Base-by-base conservation (phyloP, 1,140 invertebrate species). In the Apocrypta bakeri region DNA sequence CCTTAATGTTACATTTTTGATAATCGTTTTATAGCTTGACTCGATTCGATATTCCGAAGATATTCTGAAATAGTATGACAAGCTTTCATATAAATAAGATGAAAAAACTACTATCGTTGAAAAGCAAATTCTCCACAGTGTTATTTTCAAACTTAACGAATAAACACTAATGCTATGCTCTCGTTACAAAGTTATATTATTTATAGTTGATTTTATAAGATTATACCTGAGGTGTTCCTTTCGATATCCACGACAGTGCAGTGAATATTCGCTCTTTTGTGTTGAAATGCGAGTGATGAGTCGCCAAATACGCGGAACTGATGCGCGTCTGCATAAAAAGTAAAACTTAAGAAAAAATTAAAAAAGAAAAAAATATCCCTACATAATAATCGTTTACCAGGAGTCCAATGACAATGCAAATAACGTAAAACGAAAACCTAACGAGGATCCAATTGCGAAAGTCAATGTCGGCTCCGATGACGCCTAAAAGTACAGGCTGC, bases 171-270 rank as follows among this genome's bases (percentile, higher is more conserved):
- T n/a, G n/a, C n/a, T n/a, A n/a, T n/a, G n/a, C n/a, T n/a, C n/a
- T n/a, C n/a, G n/a, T n/a, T n/a, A n/a, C n/a, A n/a, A n/a, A n/a
- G n/a, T n/a, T n/a, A n/a, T n/a, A n/a, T n/a, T n/a, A n/a, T n/a
- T n/a, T n/a, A n/a, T 63, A 61, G 4, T 40, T 33, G n/a, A 56
- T 56, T 25, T 1, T 56, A 40, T n/a, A 31, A 3, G 31, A n/a
- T n/a, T 48, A 25, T 42, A 91, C 91, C 84, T 92, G 91, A 64
- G 91, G 72, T 1, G 89, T 90, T 82, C 91, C 91, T 84, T 92
- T 92, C 0, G 91, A 88, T 17, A 92, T 1, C 90, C 89, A 91
- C 63, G 88, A 83, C 0, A 90, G 17, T 0, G 90, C 86, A 6
- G 91, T 85, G 33, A 91, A 91, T 17, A 90, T 31, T 64, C 88